These are phyloP conservation scores for Rhamnusium bicolor DNA, from an alignment of 2,888 invertebrate genomes.

Conservation along the genomic window DNA sequence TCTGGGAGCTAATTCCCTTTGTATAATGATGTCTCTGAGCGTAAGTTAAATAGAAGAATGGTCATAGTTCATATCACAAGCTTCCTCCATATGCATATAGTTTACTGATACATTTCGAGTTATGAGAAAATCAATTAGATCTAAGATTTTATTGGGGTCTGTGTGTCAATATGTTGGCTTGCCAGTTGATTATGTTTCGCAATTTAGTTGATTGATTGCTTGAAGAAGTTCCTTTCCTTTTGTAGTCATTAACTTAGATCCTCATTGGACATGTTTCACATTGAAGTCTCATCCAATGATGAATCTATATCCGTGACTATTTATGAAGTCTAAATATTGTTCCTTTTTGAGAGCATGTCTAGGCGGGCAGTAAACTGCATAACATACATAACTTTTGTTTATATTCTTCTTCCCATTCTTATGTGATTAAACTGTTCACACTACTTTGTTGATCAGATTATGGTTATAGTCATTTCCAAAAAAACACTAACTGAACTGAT, in stretches of 20 bases:
- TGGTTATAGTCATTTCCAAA: too few species aligned
- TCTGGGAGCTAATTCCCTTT: background rate
- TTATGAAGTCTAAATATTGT: background rate
- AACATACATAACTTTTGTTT: background rate
- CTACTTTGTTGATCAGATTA: too few species aligned
- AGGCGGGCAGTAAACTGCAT: background rate
- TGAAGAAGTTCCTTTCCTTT: background rate
- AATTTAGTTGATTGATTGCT: background rate
- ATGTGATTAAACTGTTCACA: too few species aligned
- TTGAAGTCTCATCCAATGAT: background rate
- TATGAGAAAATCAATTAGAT: background rate
- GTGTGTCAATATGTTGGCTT: background rate
- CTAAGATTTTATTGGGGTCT: background rate
- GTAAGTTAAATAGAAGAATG: too few species aligned
- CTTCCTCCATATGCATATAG: background rate
- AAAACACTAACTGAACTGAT: too few species aligned
- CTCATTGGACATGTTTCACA: background rate
- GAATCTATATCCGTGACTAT: background rate
- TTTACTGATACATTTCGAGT: background rate
- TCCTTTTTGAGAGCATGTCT: background rate
- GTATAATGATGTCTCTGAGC: too few species aligned
- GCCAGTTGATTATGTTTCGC: background rate
- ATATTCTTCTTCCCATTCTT: too few species aligned
- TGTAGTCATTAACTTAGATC: background rate
- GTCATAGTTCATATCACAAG: background rate